Conservation (phyloP, 2,888 invertebrate species). For the Lacanobia oleracea region DNA sequence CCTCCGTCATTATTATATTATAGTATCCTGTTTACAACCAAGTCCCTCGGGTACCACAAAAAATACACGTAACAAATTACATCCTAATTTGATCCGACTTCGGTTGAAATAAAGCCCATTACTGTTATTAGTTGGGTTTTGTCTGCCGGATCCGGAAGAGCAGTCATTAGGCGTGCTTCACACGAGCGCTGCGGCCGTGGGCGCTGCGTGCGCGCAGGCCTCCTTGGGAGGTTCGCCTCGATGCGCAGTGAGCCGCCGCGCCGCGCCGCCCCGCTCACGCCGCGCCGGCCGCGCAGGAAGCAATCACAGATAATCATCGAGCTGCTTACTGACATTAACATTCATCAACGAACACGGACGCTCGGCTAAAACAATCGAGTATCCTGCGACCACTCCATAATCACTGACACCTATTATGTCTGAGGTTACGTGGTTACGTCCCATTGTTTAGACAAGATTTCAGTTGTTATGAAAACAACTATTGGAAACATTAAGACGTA, state of each 20-base stretch:
- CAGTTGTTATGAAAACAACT: conserved; percentile 19
- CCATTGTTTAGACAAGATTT: conserved; percentile 39
- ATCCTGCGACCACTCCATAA: conserved; percentile 63
- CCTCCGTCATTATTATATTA: conserved; percentile 4
- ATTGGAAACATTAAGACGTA: conserved; percentile 17
- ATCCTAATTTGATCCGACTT: conserved; percentile 46
- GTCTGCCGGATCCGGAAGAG: conserved; percentile 67
- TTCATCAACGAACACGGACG: conserved; percentile 68
- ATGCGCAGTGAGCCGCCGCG: conserved; percentile 61
- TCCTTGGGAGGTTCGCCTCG: conserved; percentile 63
- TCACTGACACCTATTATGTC: conserved; percentile 45
- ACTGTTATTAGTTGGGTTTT: conserved; percentile 60
- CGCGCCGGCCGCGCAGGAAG: conserved; percentile 71
- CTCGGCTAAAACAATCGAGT: conserved; percentile 60
- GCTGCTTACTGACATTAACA: conserved; percentile 72
- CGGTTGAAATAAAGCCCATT: conserved; percentile 47
- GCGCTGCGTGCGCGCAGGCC: conserved; percentile 57
- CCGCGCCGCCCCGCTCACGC: conserved; percentile 10
- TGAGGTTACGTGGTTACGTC: conserved; percentile 36
- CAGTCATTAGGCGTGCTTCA: conserved; percentile 58
- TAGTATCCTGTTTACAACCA: conserved; percentile 19
- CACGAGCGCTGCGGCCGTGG: conserved; percentile 58
- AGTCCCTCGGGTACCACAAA: conserved; percentile 7
- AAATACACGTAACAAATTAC: conserved; percentile 38
- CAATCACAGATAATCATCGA: conserved; percentile 74